Conservation (phyloP, 2,113 vertebrate genomes). For the Pogonocichla stellata region DNA sequence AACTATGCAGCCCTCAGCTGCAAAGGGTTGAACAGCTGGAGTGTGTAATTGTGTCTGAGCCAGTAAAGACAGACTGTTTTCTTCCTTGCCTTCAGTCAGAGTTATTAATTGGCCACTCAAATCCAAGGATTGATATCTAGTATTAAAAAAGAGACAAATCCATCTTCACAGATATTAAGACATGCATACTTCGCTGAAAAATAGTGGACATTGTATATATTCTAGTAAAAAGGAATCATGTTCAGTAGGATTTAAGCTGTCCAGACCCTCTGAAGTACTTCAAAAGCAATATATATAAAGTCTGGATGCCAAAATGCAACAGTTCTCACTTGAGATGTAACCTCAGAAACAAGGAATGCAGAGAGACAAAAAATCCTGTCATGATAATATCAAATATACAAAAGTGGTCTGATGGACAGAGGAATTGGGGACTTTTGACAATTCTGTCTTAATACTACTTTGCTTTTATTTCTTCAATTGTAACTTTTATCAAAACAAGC, state of each 20-base stretch:
- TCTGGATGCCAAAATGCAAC: not conserved
- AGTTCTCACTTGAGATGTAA: not conserved
- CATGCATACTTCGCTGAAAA: not conserved
- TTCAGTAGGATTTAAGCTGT: not conserved
- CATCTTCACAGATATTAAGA: not conserved
- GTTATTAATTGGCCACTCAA: not conserved
- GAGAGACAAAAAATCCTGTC: not conserved
- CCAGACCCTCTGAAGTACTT: not conserved
- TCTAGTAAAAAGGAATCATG: not conserved
- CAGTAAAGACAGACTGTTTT: not conserved
- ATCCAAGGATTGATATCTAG: not conserved
- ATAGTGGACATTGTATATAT: not conserved
- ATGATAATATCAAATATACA: not conserved
- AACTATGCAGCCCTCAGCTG: not conserved
- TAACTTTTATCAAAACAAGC: not conserved
- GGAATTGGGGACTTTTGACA: not conserved
- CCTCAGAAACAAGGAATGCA: not conserved
- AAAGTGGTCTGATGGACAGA: not conserved
- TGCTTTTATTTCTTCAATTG: not conserved
- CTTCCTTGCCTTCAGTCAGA: not conserved
- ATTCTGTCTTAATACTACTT: not conserved
- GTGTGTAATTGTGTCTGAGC: not conserved
- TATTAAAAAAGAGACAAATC: not conserved
- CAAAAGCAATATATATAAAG: not conserved
- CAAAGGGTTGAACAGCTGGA: not conserved